phyloP scores from a whole-genome alignment of 2,888 invertebrate species.

The Euzophera pinguis region DNA sequence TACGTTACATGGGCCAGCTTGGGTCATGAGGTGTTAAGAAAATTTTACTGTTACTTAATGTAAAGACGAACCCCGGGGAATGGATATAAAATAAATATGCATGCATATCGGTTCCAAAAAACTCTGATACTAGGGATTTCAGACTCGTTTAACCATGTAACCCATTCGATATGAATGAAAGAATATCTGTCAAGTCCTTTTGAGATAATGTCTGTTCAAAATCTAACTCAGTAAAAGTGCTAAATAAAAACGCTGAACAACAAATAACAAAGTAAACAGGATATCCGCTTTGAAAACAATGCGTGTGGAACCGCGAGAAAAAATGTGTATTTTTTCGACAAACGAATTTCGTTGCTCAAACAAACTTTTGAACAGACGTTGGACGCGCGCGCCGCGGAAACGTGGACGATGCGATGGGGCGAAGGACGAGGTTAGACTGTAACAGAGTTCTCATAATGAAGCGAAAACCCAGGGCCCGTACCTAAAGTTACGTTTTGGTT shows the following conservation, averaged over 20 bases:
- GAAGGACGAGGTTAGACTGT: neutral
- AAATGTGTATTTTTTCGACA: slow-evolving; percentile 53
- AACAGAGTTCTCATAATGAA: neutral
- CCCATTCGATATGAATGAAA: too few species aligned
- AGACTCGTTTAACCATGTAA: too few species aligned
- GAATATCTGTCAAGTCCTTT: too few species aligned
- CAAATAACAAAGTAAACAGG: slow-evolving; percentile 52
- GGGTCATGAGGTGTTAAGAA: too few species aligned
- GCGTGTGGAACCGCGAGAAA: slow-evolving; percentile 31
- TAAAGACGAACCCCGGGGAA: too few species aligned
- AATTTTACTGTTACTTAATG: too few species aligned
- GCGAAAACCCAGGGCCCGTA: too few species aligned
- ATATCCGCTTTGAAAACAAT: slow-evolving; percentile 60
- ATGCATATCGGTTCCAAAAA: too few species aligned
- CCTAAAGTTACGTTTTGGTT: too few species aligned
- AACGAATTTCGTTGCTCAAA: slow-evolving; percentile 54
- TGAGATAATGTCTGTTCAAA: neutral
- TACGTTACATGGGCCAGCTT: too few species aligned
- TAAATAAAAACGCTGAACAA: slow-evolving; percentile 38
- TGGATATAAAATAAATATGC: too few species aligned
- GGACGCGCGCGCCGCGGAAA: slow-evolving; percentile 23
- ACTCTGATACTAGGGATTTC: too few species aligned
- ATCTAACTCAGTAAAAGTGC: slow-evolving; percentile 18
- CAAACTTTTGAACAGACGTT: slow-evolving; percentile 50
- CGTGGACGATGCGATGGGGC: neutral